Evolutionary conservation across 2,888 invertebrate species (phyloP), one percentile per base, ranked within the genome.

Genomic region (Sussaba pulchella): DNA sequence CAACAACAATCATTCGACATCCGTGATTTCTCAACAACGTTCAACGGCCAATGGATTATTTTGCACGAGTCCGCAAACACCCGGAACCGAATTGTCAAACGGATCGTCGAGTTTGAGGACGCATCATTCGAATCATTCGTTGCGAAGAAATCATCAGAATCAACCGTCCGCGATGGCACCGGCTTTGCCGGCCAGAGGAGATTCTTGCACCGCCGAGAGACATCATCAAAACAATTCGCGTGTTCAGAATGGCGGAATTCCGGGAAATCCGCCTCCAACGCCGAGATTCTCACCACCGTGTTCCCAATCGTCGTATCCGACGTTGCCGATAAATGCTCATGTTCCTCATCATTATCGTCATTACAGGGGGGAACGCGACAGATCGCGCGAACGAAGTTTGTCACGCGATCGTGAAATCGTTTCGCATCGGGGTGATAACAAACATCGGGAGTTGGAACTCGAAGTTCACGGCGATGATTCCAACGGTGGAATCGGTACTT

Each of bases 241-340:
- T 24, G 67, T 69, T 0, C 64, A 76, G 6, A 83, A 82, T 41
- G 82, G 83, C n/a, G 78, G 80, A 59, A 81, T 84, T 45, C 82
- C 81, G 19, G 78, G 75, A 8, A 70, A 82, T 79, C 84, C 83
- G 10, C 81, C 78, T 12, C 80, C 85, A 8, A 73, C 82, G 1
- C 82, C 81, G 2, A 78, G 80, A 67, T 84, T 84, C 66, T 84
- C 84, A 78, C 84, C 86, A 5, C 83, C 84, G 0, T 85, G 83
- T 84, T 83, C 72, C 82, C 72, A 89, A 63, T 84, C 88, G 14
- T 85, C 87, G 14, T 92, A 92, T 54, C 91, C 92, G 6, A 92
- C 92, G 1, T 83, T 92, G 79, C 90, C 92, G 24, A 87, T 90
- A 39, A 91, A 91, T 82, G 90, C 89, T 41, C 89, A 91, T 82